These are phyloP conservation scores for Centropus unirufus DNA, from an alignment of 2,113 vertebrate species.

Conservation along the genomic window DNA sequence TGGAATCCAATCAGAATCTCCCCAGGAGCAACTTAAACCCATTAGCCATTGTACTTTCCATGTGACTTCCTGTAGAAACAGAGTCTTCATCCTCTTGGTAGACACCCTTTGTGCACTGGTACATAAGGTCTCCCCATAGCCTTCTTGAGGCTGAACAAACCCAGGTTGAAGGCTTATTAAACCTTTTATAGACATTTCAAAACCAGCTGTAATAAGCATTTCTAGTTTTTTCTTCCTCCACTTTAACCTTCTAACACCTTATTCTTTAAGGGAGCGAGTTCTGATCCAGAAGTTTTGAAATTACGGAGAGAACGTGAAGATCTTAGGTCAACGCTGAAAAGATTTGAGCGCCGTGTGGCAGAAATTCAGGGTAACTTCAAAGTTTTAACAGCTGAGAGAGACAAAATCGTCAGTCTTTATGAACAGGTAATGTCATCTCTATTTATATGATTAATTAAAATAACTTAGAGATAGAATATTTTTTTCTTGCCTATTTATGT, in stretches of 20 bases:
- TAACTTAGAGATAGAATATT: too few relatives aligned
- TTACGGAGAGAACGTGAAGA: conserved; percentile 78
- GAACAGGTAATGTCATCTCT: conserved; percentile 71
- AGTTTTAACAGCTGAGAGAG: conserved; percentile 82
- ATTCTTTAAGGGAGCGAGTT: conserved; percentile 70
- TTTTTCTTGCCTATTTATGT: too few relatives aligned
- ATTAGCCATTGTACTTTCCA: too few relatives aligned
- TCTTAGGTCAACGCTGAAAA: conserved; percentile 77
- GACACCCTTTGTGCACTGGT: too few relatives aligned
- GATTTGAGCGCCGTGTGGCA: conserved; percentile 76
- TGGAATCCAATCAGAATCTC: too few relatives aligned
- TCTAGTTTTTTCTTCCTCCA: background rate
- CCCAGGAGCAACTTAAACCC: too few relatives aligned
- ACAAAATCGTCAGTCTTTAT: conserved; percentile 78
- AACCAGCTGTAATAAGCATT: background rate
- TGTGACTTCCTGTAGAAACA: too few relatives aligned
- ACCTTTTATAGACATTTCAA: background rate
- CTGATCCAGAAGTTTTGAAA: conserved; percentile 77
- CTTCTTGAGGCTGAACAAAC: too few relatives aligned
- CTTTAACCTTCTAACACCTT: background rate
- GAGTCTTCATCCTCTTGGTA: too few relatives aligned
- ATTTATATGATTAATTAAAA: background rate
- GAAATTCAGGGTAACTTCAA: conserved; percentile 84
- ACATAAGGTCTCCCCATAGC: too few relatives aligned
- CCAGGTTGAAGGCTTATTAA: background rate